phyloP scores from a whole-genome alignment of 2,113 vertebrate genomes.

The Phalacrocorax carbo region DNA sequence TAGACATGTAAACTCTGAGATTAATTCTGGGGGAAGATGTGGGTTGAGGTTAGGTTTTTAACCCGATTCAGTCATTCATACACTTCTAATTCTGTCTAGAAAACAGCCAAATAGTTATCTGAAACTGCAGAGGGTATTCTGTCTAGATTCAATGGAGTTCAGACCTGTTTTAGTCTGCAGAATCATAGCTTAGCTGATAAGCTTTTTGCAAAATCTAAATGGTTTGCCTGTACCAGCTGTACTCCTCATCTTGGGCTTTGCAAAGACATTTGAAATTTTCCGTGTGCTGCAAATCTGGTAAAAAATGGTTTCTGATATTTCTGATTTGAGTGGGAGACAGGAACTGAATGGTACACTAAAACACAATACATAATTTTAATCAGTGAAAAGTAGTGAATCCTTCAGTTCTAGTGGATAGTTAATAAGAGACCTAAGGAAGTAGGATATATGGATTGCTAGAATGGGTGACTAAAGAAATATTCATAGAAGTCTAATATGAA shows the following conservation, averaged over 20 bases:
- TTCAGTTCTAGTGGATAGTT: constrained; percentile 28
- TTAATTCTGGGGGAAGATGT: neutral
- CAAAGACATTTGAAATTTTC: constrained; percentile 1
- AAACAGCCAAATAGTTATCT: neutral
- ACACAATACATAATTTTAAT: constrained; percentile 25
- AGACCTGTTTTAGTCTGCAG: constrained; percentile 2
- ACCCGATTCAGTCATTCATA: neutral
- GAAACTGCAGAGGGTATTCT: neutral
- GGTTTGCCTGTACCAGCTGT: constrained; percentile 8
- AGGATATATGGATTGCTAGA: neutral
- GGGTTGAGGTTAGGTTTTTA: constrained; percentile 7
- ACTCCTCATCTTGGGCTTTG: neutral
- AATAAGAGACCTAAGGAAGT: constrained; percentile 7
- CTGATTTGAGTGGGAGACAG: constrained; percentile 45
- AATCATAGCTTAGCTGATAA: constrained; percentile 30
- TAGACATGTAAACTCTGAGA: constrained; percentile 17
- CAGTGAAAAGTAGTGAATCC: neutral
- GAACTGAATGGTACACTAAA: constrained; percentile 22
- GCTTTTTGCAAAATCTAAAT: constrained; percentile 11
- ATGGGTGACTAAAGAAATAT: constrained; percentile 28
- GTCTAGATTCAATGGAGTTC: neutral
- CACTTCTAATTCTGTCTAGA: neutral
- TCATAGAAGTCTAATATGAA: constrained; percentile 30
- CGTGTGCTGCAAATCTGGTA: neutral
- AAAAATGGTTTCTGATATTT: constrained; percentile 23